Percentiles rank a stretch among this genome's conserved stretches.
phyloP scores from a whole-genome alignment of 30 jellyfish, hydroid and myxozoan genomes.

The Euphysa ruthae region DNA sequence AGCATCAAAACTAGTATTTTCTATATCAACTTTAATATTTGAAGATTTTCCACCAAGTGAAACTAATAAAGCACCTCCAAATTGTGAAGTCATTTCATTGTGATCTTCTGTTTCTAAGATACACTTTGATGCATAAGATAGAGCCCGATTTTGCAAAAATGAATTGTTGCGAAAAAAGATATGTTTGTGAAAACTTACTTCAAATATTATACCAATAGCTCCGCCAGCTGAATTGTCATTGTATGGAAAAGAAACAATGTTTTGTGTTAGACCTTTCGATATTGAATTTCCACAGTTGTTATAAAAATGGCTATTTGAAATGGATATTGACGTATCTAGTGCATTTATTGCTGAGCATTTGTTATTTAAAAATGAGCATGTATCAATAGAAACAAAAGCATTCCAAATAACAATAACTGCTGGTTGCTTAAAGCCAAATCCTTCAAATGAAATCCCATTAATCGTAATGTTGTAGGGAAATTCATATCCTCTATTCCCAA shows the following conservation, averaged over 20 bases:
- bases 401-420: slow-evolving; percentile 45
- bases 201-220: slow-evolving; percentile 46
- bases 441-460: slow-evolving; percentile 16
- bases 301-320: slow-evolving; percentile 3
- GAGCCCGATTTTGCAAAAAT: slow-evolving; percentile 36
- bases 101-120: neutral
- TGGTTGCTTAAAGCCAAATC: slow-evolving; percentile 31
- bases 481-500: slow-evolving; percentile 35
- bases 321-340: slow-evolving; percentile 35
- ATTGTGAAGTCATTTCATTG: slow-evolving; percentile 9
- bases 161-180: slow-evolving; percentile 6
- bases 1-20: slow-evolving; percentile 6
- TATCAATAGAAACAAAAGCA: neutral
- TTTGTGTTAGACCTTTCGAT: neutral
- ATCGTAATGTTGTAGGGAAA: slow-evolving; percentile 29
- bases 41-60: slow-evolving; percentile 25
- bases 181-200: neutral
- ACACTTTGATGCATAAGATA: neutral
- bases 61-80: slow-evolving; percentile 67
- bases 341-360: slow-evolving; percentile 58
- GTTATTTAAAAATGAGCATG: slow-evolving; percentile 27
- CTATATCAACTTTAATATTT: slow-evolving; percentile 1
- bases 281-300: slow-evolving; percentile 32
- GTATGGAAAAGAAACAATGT: slow-evolving; percentile 32
- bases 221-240: slow-evolving; percentile 62